Evolutionary conservation across 2,113 vertebrate genomes (phyloP), one percentile per base, ranked within the genome.

Genomic region (Corapipo altera): DNA sequence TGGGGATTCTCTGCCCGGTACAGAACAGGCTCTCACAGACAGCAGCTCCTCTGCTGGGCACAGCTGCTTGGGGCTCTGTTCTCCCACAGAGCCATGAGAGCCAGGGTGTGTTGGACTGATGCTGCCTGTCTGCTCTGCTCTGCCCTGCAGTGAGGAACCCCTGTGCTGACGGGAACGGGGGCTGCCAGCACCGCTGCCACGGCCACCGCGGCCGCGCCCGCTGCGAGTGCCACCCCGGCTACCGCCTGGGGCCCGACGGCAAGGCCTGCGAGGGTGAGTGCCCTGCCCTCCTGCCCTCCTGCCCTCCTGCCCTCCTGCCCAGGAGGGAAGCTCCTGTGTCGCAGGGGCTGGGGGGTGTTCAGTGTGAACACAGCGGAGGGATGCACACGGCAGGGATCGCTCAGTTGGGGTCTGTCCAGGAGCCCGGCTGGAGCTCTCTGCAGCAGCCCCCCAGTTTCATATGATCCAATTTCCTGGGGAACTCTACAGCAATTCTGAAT

Each of bases 141-240:
- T 9, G 4, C 4, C 46, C 65, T 0, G 3, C 98, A 99, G 99
- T 98, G 96, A 98, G 96, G 95, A 97, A 98, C 94, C 98, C 98
- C 0, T 99, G 99, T 6, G 59, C 84, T 0, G 95, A 98, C 8
- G 84, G 96, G 91, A 99, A 99, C 0, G 99, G 99, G 2, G 98
- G 99, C 96, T 99, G 99, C 84, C 98, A 98, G 98, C 24, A 90
- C 12, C 88, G 41, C 79, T 90, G 88, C 88, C 80, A 39, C 49
- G 58, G 13, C 80, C 88, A 91, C 35, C 80, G 23, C 19, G 88
- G 88, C 23, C 91, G 87, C 1, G 97, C 97, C 6, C 98, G 91
- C 92, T 99, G 99, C 14, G 93, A 97, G 33, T 99, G 99, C 93
- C 98, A 94, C 24, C 64, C 88, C 0, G 99, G 99, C 19, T 99